These are phyloP conservation scores for Coptodon rendalli DNA, from an alignment of 2,113 vertebrate species.

Conservation along the genomic window DNA sequence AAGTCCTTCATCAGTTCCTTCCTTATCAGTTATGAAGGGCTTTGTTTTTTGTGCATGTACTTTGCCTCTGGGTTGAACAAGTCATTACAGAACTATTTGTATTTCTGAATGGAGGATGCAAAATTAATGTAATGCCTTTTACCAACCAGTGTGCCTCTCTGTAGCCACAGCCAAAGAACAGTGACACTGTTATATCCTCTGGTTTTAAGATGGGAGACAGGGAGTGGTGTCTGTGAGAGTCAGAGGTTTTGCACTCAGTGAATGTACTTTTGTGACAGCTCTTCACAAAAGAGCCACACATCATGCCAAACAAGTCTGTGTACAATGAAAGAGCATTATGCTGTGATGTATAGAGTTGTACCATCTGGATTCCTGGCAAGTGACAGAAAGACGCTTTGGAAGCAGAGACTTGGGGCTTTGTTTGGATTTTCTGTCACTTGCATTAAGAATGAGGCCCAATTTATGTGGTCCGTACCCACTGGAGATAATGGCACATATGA, in stretches of 20 bases:
- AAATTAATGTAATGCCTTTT: conserved; percentile 54
- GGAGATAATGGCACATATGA: conserved; percentile 13
- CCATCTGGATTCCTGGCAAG: conserved; percentile 57
- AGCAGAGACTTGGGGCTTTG: conserved; percentile 32
- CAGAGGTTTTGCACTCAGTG: conserved; percentile 40
- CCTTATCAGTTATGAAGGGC: conserved; percentile 19
- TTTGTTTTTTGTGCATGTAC: conserved; percentile 40
- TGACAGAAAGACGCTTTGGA: conserved; percentile 43
- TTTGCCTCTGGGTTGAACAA: neutral
- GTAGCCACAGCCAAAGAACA: conserved; percentile 27
- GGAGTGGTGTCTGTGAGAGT: conserved; percentile 32
- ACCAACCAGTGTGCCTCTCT: conserved; percentile 16
- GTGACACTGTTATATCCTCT: conserved; percentile 47
- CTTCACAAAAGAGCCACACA: conserved; percentile 65
- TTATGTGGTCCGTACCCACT: conserved; percentile 27
- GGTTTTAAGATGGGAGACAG: conserved; percentile 39
- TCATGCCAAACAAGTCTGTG: conserved; percentile 45
- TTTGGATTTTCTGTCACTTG: conserved; percentile 32
- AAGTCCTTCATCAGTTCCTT: neutral
- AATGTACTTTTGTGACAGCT: conserved; percentile 65
- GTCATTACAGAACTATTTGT: conserved; percentile 44
- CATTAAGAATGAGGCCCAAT: conserved; percentile 19
- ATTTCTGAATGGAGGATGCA: conserved; percentile 29
- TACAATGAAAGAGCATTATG: conserved; percentile 60
- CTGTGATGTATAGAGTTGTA: conserved; percentile 56